A percentile compares a stretch with the other conserved stretches of the same genome.
Evolutionary conservation across 2,113 vertebrate species (phyloP).

Genomic region (Baryphthengus martii): DNA sequence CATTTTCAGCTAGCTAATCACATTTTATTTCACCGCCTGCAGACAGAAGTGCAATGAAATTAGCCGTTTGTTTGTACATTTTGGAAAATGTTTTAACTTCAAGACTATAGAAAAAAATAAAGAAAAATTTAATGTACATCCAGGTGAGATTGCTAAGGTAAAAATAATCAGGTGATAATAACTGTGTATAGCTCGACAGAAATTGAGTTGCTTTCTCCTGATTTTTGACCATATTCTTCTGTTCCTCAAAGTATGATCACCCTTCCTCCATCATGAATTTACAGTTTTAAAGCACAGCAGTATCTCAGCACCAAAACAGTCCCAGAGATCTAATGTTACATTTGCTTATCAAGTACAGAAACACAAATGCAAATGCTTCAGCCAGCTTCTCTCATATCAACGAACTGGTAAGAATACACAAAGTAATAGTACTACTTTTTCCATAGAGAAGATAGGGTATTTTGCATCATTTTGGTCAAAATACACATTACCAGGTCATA

Average conservation of each 20-base stretch:
- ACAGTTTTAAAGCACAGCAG: neutral
- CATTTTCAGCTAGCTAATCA: slow-evolving; percentile 34
- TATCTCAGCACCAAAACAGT: neutral
- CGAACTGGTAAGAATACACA: neutral
- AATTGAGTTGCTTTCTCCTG: neutral
- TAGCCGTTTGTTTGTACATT: slow-evolving; percentile 66
- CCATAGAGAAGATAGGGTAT: neutral
- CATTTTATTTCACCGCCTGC: slow-evolving; percentile 19
- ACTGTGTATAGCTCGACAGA: neutral
- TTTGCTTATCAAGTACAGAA: neutral
- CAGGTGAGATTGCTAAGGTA: neutral
- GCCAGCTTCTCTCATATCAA: neutral
- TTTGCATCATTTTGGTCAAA: neutral
- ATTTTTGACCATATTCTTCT: neutral
- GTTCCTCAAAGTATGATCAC: neutral
- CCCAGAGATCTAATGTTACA: neutral
- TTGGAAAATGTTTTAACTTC: neutral
- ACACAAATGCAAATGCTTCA: neutral
- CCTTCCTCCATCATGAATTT: neutral
- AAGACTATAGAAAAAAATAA: neutral
- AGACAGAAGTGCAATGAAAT: slow-evolving; percentile 66
- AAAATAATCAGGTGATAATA: neutral
- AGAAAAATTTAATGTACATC: neutral
- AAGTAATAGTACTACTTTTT: neutral
- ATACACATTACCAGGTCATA: neutral